Evolutionary conservation across 2,113 vertebrate species (phyloP).

Genomic region (Pygoscelis adeliae): DNA sequence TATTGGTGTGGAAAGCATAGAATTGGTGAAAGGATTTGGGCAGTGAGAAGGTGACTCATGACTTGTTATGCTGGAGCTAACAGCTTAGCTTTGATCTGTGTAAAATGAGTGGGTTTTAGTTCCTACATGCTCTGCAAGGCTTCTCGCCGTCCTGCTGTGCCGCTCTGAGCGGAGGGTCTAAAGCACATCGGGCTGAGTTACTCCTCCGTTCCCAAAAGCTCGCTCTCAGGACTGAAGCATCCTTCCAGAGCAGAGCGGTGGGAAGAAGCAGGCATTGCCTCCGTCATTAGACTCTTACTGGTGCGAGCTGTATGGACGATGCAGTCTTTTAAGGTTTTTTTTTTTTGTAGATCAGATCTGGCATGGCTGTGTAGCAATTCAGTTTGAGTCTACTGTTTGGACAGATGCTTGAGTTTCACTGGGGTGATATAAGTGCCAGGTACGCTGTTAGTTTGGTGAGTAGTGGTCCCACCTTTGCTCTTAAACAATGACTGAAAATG

Average conservation of each 20-base stretch:
- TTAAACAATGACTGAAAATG: not conserved
- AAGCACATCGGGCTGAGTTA: accelerated
- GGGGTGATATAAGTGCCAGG: accelerated
- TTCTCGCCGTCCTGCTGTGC: not conserved
- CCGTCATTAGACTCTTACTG: accelerated
- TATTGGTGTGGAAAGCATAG: not conserved
- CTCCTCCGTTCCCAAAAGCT: not conserved
- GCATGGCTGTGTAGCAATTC: not conserved
- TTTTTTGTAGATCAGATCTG: not conserved
- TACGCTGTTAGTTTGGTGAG: accelerated
- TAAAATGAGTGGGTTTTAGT: not conserved
- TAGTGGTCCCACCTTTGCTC: not conserved
- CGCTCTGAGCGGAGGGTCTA: accelerated
- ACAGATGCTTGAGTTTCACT: not conserved
- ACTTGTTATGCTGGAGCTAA: not conserved
- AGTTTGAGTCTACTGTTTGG: accelerated
- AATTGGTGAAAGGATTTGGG: not conserved
- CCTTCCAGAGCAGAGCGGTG: not conserved
- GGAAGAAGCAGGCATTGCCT: not conserved
- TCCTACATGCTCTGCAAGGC: not conserved
- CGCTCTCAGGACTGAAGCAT: accelerated
- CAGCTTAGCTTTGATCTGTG: not conserved
- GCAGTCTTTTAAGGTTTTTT: not conserved
- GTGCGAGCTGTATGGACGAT: not conserved
- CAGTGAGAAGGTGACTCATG: not conserved